Evolutionary conservation across 2,797 vertebrate genomes (phyloP), one percentile per base, ranked within the genome.

Genomic region (Oreonectes daqikongensis): DNA sequence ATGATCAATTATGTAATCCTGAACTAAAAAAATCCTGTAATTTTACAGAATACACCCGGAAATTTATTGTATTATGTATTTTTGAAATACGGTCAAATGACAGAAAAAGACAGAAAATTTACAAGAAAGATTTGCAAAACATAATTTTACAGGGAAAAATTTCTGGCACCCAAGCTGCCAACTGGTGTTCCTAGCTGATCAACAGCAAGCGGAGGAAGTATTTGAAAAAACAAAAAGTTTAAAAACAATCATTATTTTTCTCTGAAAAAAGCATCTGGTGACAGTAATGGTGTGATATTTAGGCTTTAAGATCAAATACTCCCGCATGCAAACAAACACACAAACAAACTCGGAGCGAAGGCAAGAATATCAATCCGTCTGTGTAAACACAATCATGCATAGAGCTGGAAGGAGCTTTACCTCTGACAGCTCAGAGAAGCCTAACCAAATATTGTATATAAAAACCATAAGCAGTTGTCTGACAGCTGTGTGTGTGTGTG

Each of bases 391-490:
- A 72, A 72, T 80, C 72, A 81, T 26, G 63, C 32, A 46, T 52
- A 64, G 44, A 40, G 64, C 55, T 50, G 70, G 42, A 48, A 61
- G 60, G 17, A 38, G 24, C 68, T 69, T 72, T 73, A 73, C 64
- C 66, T 57, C 68, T 69, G 44, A 74, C 70, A 72, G 42, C 28
- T 48, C 75, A 72, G 20, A 61, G 66, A 82, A 73, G 64, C 68
- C 82, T 74, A 66, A 53, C 59, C 61, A 83, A 83, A 85, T 78
- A 12, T 42, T 42, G 11, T 12, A 84, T 78, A 69, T 72, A 79
- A 50, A 76, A 72, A 75, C 79, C 50, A 83, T 78, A 48, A 75
- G 64, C 4, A 48, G 38, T 15, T 66, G 66, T 70, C 63, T 69
- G 79, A 61, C 53, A 68, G 60, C 40, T 46, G 28, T 64, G 18